These are phyloP conservation scores for Eutolmus rufibarbis DNA, from an alignment of 2,888 invertebrate genomes.

Conservation along the genomic window DNA sequence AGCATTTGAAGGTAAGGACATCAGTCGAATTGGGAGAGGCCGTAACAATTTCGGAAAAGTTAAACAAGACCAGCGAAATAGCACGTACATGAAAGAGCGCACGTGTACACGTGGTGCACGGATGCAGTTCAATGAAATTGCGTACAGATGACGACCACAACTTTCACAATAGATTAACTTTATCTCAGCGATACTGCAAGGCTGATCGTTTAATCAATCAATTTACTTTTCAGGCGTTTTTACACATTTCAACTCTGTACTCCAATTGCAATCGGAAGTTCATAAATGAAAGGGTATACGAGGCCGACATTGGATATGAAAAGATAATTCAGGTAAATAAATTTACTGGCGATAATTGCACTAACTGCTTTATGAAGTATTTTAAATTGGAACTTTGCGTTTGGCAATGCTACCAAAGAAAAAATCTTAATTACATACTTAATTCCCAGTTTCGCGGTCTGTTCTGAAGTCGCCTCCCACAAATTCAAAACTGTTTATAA, in stretches of 20 bases:
- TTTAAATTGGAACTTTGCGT: not conserved
- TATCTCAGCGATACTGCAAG: not conserved
- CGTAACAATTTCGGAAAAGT: not conserved
- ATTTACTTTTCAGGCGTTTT: slow-evolving; percentile 56
- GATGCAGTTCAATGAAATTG: not conserved
- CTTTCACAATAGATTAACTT: not conserved
- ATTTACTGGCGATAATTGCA: not conserved
- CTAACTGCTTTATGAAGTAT: not conserved
- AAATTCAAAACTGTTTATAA: no score
- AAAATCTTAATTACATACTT: not conserved
- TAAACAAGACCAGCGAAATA: not conserved
- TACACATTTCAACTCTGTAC: slow-evolving; percentile 62
- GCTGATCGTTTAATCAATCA: slow-evolving; percentile 21
- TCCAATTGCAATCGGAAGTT: slow-evolving; percentile 62
- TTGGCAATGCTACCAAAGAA: not conserved
- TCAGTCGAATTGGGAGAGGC: not conserved
- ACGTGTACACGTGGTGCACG: not conserved
- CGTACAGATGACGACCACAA: not conserved
- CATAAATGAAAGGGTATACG: slow-evolving; percentile 62
- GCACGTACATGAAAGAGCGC: no score
- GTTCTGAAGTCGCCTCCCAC: no score
- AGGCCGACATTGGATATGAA: slow-evolving; percentile 63
- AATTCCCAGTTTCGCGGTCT: no score
- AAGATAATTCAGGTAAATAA: slow-evolving; percentile 61
- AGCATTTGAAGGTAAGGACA: slow-evolving; percentile 58